phyloP scores from a whole-genome alignment of 1,140 invertebrate genomes.

The Anoplolepis gracilipes region DNA sequence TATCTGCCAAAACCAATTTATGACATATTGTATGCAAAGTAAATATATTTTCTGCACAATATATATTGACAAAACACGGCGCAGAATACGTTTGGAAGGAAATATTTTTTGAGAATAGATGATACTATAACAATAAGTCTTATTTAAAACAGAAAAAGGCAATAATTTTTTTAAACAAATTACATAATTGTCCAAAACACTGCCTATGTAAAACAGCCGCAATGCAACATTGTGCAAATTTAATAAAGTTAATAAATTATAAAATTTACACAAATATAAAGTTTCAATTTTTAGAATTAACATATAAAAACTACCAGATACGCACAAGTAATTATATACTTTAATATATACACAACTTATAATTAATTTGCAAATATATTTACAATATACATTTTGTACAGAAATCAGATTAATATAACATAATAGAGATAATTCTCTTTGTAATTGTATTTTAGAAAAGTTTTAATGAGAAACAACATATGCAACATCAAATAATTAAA shows the following conservation, averaged over 20 bases:
- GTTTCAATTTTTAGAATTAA: not conserved
- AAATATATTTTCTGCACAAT: slow-evolving; percentile 36
- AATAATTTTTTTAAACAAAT: slow-evolving; percentile 9
- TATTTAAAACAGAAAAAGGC: not conserved
- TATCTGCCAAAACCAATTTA: slow-evolving; percentile 92
- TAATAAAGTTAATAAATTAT: slow-evolving; percentile 38
- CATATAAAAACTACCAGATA: not conserved
- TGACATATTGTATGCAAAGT: slow-evolving; percentile 88
- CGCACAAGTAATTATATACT: no score
- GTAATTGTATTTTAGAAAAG: not conserved
- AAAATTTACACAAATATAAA: not conserved
- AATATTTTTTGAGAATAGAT: slow-evolving; percentile 16
- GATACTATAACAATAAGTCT: not conserved
- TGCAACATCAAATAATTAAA: not conserved
- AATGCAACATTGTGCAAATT: slow-evolving; percentile 6
- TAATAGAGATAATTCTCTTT: no score
- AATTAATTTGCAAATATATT: not conserved
- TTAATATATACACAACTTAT: not conserved
- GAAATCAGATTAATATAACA: not conserved
- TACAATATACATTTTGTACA: no score
- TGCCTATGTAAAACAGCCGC: slow-evolving; percentile 17
- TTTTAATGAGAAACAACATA: not conserved
- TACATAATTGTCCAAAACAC: not conserved
- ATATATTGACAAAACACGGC: not conserved
- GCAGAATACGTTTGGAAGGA: not conserved